These are phyloP conservation scores for Scylla paramamosain DNA, from an alignment of 1,140 invertebrate genomes.

Conservation along the genomic window DNA sequence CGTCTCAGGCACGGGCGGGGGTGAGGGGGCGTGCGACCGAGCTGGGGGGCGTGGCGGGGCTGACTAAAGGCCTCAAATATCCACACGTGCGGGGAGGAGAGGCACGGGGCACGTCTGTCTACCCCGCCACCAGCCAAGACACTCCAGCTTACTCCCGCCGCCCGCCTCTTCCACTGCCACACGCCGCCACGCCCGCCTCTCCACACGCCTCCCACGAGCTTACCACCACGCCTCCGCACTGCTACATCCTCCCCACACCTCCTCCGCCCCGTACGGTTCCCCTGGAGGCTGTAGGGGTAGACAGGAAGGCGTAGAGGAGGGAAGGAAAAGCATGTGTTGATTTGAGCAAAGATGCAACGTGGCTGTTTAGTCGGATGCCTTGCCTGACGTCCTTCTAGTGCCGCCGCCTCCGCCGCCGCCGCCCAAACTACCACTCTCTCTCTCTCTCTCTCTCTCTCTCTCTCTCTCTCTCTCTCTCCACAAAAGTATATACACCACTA, in stretches of 20 bases:
- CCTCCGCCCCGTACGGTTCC: not conserved
- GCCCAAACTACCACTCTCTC: not conserved
- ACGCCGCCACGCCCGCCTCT: not conserved
- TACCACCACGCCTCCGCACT: not conserved
- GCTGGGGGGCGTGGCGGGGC: not conserved
- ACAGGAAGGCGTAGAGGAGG: not conserved
- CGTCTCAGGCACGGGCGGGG: not conserved
- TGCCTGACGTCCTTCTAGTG: too few relatives aligned
- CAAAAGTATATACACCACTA: not conserved
- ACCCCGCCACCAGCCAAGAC: not conserved
- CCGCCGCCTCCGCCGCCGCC: not conserved
- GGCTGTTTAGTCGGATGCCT: not conserved
- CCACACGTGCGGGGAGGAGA: not conserved
- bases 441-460: constrained; percentile 20
- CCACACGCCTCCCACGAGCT: not conserved
- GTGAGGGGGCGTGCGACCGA: not conserved
- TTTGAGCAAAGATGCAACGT: not conserved
- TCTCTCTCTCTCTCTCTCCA: constrained; percentile 10
- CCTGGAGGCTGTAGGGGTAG: not conserved
- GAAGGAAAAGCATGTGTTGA: not conserved
- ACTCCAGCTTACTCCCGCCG: not conserved
- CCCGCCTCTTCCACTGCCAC: not conserved
- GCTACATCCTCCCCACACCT: not conserved
- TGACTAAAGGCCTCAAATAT: not conserved
- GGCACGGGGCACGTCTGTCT: not conserved